Percentiles rank a stretch among this genome's conserved stretches.
Evolutionary conservation across 35 echinoderm and acorn worm genomes (phyloP).

Genomic region (Lytechinus pictus): DNA sequence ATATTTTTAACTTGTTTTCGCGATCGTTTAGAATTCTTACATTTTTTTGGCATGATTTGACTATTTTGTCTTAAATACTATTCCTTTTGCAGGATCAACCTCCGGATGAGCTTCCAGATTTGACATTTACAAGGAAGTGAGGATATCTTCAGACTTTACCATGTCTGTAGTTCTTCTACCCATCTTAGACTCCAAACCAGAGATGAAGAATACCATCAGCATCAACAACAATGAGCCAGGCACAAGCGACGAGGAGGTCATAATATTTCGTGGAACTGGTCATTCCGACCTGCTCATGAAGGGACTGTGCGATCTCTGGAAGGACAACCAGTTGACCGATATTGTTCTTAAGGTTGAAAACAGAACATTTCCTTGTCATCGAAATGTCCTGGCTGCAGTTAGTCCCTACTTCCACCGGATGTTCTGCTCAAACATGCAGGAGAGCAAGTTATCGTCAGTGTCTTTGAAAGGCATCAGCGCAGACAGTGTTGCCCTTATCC

Average conservation of each 20-base stretch:
- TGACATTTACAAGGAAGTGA: not conserved
- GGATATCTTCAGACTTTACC: not conserved
- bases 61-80: not conserved
- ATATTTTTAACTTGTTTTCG: too few relatives aligned
- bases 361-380: slow-evolving; percentile 65
- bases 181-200: not conserved
- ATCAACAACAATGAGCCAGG: not conserved
- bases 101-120: not conserved
- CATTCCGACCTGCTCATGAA: slow-evolving; percentile 46
- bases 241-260: not conserved
- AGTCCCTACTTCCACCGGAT: slow-evolving; percentile 77
- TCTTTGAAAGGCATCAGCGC: slow-evolving; percentile 58
- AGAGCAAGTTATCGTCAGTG: slow-evolving; percentile 60
- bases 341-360: slow-evolving; percentile 57
- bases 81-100: not conserved
- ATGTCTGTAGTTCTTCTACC: slow-evolving; percentile 33
- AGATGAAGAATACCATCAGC: not conserved
- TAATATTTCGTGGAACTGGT: not conserved
- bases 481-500: slow-evolving; percentile 60
- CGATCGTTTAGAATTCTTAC: too few relatives aligned
- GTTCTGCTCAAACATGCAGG: slow-evolving; percentile 73
- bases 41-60: not conserved
- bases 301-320: slow-evolving; percentile 43
- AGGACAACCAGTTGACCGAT: slow-evolving; percentile 57
- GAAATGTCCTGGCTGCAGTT: slow-evolving; percentile 65